Evolutionary conservation across 2,113 vertebrate genomes (phyloP).

Genomic region (Thymallus thymallus): DNA sequence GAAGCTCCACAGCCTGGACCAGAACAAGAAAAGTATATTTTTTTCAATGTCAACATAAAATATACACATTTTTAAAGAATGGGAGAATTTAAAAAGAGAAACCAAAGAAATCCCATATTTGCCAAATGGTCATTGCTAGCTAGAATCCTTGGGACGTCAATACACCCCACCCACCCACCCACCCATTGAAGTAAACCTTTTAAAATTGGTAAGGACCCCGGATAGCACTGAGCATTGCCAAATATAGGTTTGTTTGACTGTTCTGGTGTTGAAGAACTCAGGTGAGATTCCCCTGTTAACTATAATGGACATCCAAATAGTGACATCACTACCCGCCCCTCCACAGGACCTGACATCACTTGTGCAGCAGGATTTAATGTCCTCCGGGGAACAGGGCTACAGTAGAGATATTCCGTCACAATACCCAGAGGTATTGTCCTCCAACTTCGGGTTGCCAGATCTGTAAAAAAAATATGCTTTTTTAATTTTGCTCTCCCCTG

Average conservation of each 20-base stretch:
- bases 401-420: slow-evolving; percentile 23
- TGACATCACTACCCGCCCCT: slow-evolving; percentile 67
- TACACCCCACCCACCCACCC: too few relatives aligned
- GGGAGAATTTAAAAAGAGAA: slow-evolving; percentile 8
- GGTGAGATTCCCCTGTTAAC: slow-evolving; percentile 9
- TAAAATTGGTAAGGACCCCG: too few relatives aligned
- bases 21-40: slow-evolving; percentile 67
- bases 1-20: slow-evolving; percentile 76
- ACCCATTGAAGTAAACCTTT: too few relatives aligned
- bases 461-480: slow-evolving; percentile 25
- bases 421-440: slow-evolving; percentile 13
- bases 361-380: slow-evolving; percentile 78
- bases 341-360: slow-evolving; percentile 78
- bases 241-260: slow-evolving; percentile 58
- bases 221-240: background rate
- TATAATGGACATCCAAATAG: slow-evolving; percentile 51
- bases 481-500: slow-evolving; percentile 18
- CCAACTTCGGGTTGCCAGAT: slow-evolving; percentile 38
- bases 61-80: slow-evolving; percentile 50
- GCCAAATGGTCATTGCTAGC: slow-evolving; percentile 50
- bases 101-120: slow-evolving; percentile 1
- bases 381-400: slow-evolving; percentile 68
- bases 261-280: slow-evolving; percentile 10
- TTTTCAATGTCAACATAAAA: slow-evolving; percentile 69
- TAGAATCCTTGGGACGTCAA: too few relatives aligned